Evolutionary conservation across 2,888 invertebrate genomes (phyloP).

Genomic region (Halocaridina rubra): DNA sequence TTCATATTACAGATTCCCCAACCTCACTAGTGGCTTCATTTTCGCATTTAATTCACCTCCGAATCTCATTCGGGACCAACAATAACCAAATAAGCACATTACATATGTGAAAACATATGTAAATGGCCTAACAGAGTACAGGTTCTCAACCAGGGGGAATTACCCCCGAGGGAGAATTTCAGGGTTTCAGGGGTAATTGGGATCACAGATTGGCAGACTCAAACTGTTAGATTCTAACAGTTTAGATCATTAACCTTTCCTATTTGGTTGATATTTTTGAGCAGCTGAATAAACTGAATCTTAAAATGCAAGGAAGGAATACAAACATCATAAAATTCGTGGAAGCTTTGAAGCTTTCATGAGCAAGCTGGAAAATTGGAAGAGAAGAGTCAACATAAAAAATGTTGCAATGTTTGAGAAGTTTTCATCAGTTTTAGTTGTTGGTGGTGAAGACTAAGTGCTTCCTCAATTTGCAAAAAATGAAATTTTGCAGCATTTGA

Average conservation of each 20-base stretch:
- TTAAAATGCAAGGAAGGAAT: not conserved
- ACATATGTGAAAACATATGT: too few species aligned
- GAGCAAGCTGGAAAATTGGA: not conserved
- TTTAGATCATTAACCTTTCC: not conserved
- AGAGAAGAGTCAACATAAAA: not conserved
- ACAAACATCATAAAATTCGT: not conserved
- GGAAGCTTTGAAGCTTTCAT: not conserved
- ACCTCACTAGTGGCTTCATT: too few species aligned
- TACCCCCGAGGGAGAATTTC: too few species aligned
- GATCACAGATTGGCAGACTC: too few species aligned
- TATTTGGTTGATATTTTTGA: not conserved
- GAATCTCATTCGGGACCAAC: too few species aligned
- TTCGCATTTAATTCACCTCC: too few species aligned
- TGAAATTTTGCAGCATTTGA: conserved; percentile 22
- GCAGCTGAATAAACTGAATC: not conserved
- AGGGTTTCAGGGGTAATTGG: too few species aligned
- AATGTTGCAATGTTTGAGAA: conserved; percentile 3
- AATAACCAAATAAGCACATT: too few species aligned
- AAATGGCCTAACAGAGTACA: too few species aligned
- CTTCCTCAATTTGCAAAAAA: conserved; percentile 18
- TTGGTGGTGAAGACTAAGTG: not conserved
- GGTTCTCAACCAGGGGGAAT: too few species aligned
- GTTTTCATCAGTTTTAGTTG: not conserved
- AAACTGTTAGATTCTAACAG: too few species aligned
- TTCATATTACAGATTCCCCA: too few species aligned